phyloP scores from a whole-genome alignment of 2,797 vertebrate species.

The Apodemus agrarius region DNA sequence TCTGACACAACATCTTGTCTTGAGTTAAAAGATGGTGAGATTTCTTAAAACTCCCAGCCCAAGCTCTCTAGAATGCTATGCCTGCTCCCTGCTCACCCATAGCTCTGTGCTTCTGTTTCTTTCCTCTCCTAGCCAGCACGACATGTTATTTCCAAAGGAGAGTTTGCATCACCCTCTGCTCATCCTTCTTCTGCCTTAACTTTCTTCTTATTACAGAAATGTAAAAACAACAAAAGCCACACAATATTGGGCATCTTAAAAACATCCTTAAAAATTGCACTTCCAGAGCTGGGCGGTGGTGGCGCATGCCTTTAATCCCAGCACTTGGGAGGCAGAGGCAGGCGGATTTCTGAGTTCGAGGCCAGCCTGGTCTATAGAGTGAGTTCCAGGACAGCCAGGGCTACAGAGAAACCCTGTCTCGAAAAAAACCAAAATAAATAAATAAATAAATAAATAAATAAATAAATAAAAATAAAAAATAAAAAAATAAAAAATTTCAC shows the following conservation, averaged over 20 bases:
- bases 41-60: not conserved
- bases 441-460: too few species aligned
- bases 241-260: constrained; percentile 16
- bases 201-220: not conserved
- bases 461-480: too few species aligned
- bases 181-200: not conserved
- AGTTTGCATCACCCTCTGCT: not conserved
- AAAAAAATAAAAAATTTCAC: not conserved
- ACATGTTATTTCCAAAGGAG: constrained; percentile 10
- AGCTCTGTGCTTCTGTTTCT: not conserved
- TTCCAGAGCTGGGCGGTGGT: too few species aligned
- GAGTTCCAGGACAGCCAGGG: too few species aligned
- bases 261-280: not conserved
- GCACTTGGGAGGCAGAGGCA: too few species aligned
- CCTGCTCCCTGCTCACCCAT: not conserved
- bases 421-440: too few species aligned
- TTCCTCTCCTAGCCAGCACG: constrained; percentile 1
- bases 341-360: too few species aligned
- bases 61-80: not conserved
- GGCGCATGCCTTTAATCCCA: too few species aligned
- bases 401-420: too few species aligned
- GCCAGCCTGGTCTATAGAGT: too few species aligned
- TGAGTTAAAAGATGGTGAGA: not conserved
- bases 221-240: not conserved
- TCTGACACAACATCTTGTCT: not conserved